Base-by-base conservation (phyloP, 2,797 vertebrate species). In the Netta rufina region DNA sequence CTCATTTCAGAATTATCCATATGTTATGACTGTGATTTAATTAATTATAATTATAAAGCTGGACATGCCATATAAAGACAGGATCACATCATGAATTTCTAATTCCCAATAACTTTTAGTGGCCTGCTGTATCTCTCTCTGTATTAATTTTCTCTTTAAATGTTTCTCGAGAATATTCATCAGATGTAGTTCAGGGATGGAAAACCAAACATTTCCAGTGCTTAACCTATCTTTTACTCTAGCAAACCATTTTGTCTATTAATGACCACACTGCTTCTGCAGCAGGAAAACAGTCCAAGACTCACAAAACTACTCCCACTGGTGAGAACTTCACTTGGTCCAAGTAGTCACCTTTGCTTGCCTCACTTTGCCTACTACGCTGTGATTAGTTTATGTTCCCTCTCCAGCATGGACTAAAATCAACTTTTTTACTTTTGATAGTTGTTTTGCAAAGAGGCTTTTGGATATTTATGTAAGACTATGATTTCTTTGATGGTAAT, bases 401-500 rank as follows among this genome's bases (percentile, higher is more conserved):
- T n/a, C 32, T 71, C 36, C 33, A 57, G 4, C 22, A 54, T 3
- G 5, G 77, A 72, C 64, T 96, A 78, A 95, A 95, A 92, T 49
- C 84, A 96, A 76, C 84, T 92, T 93, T 12, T 33, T 54, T 36
- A 27, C 47, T 39, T 36, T n/a, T 12, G 6, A 4, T 3, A n/a
- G n/a, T 0, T 20, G 4, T 49, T 81, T 25, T 80, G 87, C 57
- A 87, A 94, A 75, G 58, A 66, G 80, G 92, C 88, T 92, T 79
- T 77, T 74, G 87, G 21, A 43, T 90, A 89, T 84, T 33, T 87
- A 17, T 5, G 56, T 64, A 92, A 87, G 67, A 84, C 77, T 28
- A 87, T 87, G 57, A 90, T 90, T 94, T 84, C 32, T 95, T 81
- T 64, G 93, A 91, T 95, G 84, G 61, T 84, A 91, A 82, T 47